Conservation (phyloP, 2,113 vertebrate species). For the Ahaetulla prasina region DNA sequence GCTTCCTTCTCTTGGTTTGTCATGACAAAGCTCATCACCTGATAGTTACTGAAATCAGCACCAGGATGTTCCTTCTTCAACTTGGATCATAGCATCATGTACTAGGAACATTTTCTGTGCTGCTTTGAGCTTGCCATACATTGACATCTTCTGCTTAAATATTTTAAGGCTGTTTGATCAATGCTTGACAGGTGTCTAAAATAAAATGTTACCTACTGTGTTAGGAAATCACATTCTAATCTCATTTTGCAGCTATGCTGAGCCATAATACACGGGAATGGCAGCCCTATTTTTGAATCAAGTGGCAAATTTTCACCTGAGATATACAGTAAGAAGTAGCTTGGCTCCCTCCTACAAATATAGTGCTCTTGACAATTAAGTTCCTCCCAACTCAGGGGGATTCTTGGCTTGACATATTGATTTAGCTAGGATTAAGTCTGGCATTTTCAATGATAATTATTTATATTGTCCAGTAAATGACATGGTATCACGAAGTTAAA, state of each 20-base stretch:
- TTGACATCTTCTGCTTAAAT: conserved; percentile 28
- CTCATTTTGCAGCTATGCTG: conserved; percentile 19
- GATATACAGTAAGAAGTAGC: not conserved
- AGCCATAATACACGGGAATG: not conserved
- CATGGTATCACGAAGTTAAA: not conserved
- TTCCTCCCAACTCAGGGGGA: not conserved
- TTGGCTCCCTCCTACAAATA: not conserved
- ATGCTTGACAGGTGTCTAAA: conserved; percentile 38
- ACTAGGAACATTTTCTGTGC: not conserved
- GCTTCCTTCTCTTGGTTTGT: not conserved
- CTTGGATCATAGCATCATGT: conserved; percentile 14
- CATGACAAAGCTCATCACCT: accelerated
- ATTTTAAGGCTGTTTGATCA: conserved; percentile 41
- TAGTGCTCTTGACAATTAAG: not conserved
- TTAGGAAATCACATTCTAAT: conserved; percentile 44
- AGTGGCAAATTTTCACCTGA: conserved; percentile 30
- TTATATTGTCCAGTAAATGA: not conserved
- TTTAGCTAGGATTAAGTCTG: not conserved
- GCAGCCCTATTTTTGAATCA: not conserved
- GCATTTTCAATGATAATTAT: not conserved
- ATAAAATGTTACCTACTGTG: conserved; percentile 28
- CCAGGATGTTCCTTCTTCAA: not conserved
- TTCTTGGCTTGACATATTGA: not conserved
- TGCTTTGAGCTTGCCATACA: not conserved
- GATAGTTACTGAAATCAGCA: not conserved